These are phyloP conservation scores for Emydocephalus ijimae DNA, from an alignment of 2,113 vertebrate species.

Conservation along the genomic window DNA sequence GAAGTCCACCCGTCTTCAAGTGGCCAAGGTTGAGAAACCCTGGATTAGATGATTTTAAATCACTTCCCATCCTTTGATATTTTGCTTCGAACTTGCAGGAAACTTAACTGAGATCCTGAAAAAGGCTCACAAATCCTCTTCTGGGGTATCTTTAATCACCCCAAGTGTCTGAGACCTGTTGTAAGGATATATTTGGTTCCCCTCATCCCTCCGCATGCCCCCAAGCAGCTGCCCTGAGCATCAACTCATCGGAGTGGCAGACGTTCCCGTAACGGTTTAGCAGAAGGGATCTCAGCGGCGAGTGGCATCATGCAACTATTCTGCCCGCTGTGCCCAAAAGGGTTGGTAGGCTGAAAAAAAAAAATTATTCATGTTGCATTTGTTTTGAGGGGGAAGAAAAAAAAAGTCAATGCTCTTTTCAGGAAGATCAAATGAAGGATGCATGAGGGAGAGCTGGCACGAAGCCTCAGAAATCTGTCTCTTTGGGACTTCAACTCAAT, in stretches of 20 bases:
- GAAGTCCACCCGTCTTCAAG: too few species aligned
- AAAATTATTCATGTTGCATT: neutral
- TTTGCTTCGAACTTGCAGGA: too few species aligned
- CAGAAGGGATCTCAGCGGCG: neutral
- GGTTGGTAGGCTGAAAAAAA: neutral
- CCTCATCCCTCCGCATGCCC: neutral
- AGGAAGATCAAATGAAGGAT: neutral
- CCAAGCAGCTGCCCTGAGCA: neutral
- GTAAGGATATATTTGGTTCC: neutral
- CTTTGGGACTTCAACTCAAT: neutral
- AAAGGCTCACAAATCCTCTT: neutral
- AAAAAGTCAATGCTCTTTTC: neutral
- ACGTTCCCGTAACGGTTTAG: neutral
- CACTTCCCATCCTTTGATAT: too few species aligned
- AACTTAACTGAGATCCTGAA: too few species aligned
- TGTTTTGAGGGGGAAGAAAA: neutral
- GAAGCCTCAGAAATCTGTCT: neutral
- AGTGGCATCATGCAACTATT: neutral
- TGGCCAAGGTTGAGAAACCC: too few species aligned
- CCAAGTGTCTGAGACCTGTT: neutral
- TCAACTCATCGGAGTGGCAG: neutral
- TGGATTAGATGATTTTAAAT: too few species aligned
- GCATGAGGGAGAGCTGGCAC: neutral
- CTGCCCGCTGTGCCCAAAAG: neutral
- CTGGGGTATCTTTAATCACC: neutral